Conservation (phyloP, 2,888 invertebrate species). For the Meteorus cinctellus region DNA sequence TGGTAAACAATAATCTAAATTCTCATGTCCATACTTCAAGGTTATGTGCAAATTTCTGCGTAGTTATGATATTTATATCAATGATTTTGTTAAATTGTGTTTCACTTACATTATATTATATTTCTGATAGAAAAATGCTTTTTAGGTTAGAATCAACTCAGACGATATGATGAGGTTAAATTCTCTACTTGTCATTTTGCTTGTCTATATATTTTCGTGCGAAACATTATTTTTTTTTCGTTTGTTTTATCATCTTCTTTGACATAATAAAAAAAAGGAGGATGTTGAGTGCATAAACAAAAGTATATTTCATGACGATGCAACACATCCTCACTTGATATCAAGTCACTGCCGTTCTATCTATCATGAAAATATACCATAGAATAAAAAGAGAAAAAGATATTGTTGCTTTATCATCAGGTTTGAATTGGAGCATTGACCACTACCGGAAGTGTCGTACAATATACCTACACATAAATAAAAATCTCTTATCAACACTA, state of each 20-base stretch:
- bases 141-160: no score
- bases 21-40: no score
- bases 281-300: not conserved
- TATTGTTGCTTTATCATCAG: not conserved
- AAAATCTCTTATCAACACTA: not conserved
- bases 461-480: not conserved
- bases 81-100: no score
- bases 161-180: no score
- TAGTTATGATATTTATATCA: no score
- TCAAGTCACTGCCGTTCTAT: not conserved
- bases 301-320: not conserved
- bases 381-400: not conserved
- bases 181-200: no score
- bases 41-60: no score
- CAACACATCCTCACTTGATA: conserved; percentile 8
- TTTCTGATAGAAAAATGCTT: no score
- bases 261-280: not conserved
- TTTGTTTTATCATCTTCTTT: not conserved
- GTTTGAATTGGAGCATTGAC: not conserved
- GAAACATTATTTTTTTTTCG: not conserved
- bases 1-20: not conserved
- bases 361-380: not conserved
- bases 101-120: no score
- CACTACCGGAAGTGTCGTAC: conserved; percentile 5
- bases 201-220: no score